Base-by-base conservation (phyloP, 2,888 invertebrate genomes). In the Polydesmus complanatus region DNA sequence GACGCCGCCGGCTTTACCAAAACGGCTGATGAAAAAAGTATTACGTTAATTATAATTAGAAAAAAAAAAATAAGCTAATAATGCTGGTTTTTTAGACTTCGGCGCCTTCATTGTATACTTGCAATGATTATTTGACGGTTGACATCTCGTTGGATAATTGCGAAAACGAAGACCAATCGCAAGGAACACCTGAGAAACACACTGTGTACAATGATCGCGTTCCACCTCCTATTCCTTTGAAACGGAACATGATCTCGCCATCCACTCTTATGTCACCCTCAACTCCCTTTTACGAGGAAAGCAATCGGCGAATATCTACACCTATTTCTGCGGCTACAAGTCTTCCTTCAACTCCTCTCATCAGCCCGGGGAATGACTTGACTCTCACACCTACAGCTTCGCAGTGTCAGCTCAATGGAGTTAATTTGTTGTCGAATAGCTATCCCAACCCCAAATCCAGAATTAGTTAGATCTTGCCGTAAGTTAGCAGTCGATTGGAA, bases 1-100 rank as follows among this genome's bases (percentile, higher is more conserved):
- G 18, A 77, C 68, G 66, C 77, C 68, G 22, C 74, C 66, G 63
- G 80, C 72, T 68, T 79, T 76, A 67, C 78, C 78, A 1, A 76
- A 76, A 63, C 70, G 77, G 62, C 65, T 70, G 68, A 65, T 65
- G 53, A 70, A 70, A 63, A 69, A 69, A 66, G 67, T 68, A 63
- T 26, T 23, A n/a, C n/a, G n/a, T n/a, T n/a, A n/a, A n/a, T n/a
- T n/a, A n/a, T n/a, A n/a, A n/a, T n/a, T n/a, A n/a, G n/a, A n/a
- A n/a, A 48, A 48, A 48, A 48, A 14, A 48, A 48, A 25, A 27
- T 55, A 47, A 8, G 19, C 26, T 8, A 19, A 47, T 56, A 50
- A 21, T 18, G 48, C 19, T 21, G 5, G 11, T 48, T 23, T 54
- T 49, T 18, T 54, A 63, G 63, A 53, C 52, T 3, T 63, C 63